Evolutionary conservation across 1,140 invertebrate genomes (phyloP).

Genomic region (Brachionus paranguensis): DNA sequence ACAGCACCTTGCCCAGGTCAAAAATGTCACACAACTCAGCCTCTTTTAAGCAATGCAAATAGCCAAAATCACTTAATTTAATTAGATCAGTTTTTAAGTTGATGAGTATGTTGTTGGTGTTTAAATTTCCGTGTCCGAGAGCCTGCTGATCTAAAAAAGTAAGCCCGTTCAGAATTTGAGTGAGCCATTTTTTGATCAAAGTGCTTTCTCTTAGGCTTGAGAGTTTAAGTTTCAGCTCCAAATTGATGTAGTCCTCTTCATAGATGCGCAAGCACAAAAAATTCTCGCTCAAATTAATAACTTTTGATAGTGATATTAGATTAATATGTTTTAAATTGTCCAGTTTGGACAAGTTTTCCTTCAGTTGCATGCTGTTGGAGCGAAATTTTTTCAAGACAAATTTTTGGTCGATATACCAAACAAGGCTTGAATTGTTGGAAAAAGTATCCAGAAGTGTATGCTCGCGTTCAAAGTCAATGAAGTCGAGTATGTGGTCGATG

Average conservation of each 20-base stretch:
- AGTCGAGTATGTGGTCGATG: not conserved
- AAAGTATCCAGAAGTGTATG: not conserved
- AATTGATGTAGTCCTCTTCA: not conserved
- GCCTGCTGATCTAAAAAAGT: not conserved
- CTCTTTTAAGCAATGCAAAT: not conserved
- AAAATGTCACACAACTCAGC: not conserved
- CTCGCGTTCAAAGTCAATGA: not conserved
- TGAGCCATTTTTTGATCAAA: not conserved
- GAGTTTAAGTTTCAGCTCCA: not conserved
- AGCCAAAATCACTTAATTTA: slow-evolving; percentile 27
- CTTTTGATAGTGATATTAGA: not conserved
- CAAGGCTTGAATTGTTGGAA: not conserved
- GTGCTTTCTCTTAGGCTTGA: not conserved
- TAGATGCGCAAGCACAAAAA: not conserved
- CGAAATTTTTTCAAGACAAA: slow-evolving; percentile 1
- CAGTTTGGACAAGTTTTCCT: not conserved
- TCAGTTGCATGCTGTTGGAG: not conserved
- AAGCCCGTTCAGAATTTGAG: slow-evolving; percentile 1
- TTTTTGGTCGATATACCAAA: not conserved
- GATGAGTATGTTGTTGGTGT: not conserved
- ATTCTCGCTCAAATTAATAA: not conserved
- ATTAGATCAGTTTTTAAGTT: not conserved
- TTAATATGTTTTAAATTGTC: not conserved
- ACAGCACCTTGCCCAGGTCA: not conserved
- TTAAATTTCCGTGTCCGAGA: not conserved